Conservation (phyloP, 2,113 vertebrate genomes). For the Empidonax traillii region DNA sequence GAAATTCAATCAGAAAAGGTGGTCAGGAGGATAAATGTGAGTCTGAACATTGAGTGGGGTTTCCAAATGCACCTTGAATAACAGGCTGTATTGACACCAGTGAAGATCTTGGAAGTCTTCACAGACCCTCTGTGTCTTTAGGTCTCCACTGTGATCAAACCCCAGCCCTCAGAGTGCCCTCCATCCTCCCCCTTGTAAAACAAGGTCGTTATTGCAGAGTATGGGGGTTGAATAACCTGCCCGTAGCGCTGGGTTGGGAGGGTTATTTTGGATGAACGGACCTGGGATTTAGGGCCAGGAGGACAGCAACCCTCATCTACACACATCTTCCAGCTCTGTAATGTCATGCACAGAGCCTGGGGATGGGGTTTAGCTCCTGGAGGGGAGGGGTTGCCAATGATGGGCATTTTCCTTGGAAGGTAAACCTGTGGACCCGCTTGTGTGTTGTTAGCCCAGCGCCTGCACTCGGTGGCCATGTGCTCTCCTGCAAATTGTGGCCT, state of each 20-base stretch:
- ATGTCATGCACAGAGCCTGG: fast-evolving
- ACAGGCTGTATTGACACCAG: not conserved
- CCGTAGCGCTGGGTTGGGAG: not conserved
- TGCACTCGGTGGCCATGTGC: fast-evolving
- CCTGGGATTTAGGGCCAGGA: not conserved
- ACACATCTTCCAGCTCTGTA: not conserved
- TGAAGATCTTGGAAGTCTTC: not conserved
- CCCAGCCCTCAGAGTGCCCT: not conserved
- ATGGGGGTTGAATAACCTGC: not conserved
- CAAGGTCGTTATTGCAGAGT: not conserved
- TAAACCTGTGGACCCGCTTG: not conserved
- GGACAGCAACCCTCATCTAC: not conserved
- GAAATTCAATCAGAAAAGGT: not conserved
- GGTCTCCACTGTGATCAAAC: not conserved
- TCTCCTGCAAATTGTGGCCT: not conserved
- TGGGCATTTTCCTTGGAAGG: not conserved
- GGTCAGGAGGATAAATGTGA: not conserved
- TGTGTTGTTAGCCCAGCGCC: not conserved
- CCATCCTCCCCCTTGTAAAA: not conserved
- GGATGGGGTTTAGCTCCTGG: not conserved
- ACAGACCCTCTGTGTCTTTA: not conserved
- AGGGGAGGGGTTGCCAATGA: not conserved
- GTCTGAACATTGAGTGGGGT: not conserved
- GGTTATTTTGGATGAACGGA: not conserved
- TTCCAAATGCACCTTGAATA: not conserved